A percentile compares a stretch with the other conserved stretches of the same genome.
These are phyloP conservation scores for Ascidia mentula DNA, from an alignment of 23 tunicate genomes.

Conservation along the genomic window DNA sequence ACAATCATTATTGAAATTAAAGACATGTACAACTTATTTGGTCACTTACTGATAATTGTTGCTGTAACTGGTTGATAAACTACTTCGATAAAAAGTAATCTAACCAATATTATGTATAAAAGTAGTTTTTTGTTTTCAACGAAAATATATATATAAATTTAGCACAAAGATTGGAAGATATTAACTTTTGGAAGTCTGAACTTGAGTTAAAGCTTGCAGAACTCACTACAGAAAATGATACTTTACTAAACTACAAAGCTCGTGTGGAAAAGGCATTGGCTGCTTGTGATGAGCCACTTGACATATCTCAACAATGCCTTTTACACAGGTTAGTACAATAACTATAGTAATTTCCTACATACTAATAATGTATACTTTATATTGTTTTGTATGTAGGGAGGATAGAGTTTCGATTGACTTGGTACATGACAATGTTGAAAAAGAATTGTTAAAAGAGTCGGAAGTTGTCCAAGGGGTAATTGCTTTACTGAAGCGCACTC, in stretches of 20 bases:
- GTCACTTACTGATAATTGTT: too few species aligned
- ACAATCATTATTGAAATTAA: too few species aligned
- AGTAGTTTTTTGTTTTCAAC: too few species aligned
- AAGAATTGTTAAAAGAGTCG: constrained; percentile 81
- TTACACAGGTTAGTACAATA: constrained; percentile 50
- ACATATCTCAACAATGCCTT: constrained; percentile 72
- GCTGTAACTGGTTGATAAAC: too few species aligned
- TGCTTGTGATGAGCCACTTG: constrained; percentile 84
- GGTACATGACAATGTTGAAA: constrained; percentile 90
- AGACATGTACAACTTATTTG: too few species aligned
- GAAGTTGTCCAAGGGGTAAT: constrained; percentile 82
- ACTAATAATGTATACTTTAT: background rate
- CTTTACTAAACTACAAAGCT: constrained; percentile 61
- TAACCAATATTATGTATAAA: too few species aligned
- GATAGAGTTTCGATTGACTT: constrained; percentile 73
- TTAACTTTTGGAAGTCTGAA: constrained; percentile 80
- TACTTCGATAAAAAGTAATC: too few species aligned
- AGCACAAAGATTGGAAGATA: constrained; percentile 83
- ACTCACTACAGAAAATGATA: constrained; percentile 64
- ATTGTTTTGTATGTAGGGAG: constrained; percentile 38
- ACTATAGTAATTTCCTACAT: background rate
- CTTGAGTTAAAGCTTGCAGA: constrained; percentile 59
- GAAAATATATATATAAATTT: background rate
- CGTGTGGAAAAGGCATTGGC: constrained; percentile 77
- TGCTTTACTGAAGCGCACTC: constrained; percentile 63